Conservation (phyloP, 2,888 invertebrate species). For the Meandrusa payeni region DNA sequence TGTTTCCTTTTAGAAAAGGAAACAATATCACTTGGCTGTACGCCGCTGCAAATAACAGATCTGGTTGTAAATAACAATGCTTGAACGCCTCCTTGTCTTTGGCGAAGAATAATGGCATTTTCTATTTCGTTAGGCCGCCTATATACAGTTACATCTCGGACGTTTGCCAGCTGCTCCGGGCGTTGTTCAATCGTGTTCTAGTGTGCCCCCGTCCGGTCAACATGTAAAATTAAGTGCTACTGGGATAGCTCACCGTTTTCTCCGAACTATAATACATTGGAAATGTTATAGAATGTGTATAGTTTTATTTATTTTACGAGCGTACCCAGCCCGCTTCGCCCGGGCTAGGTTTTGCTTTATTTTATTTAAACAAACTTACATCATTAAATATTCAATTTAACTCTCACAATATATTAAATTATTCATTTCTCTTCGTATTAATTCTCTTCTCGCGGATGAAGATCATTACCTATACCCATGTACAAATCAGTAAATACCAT, state of each 20-base stretch:
- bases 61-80: constrained; percentile 72
- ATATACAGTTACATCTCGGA: constrained; percentile 70
- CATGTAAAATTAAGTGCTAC: constrained; percentile 54
- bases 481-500: no score
- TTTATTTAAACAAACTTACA: no score
- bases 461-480: no score
- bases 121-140: constrained; percentile 75
- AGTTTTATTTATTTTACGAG: no score
- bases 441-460: no score
- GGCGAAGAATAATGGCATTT: constrained; percentile 76
- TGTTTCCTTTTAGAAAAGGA: constrained; percentile 4
- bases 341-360: no score
- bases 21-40: constrained; percentile 3
- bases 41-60: constrained; percentile 54
- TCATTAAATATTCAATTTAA: no score
- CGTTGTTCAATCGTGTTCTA: constrained; percentile 43
- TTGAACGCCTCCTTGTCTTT: constrained; percentile 75
- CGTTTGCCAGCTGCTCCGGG: constrained; percentile 69
- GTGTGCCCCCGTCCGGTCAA: constrained; percentile 50
- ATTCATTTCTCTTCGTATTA: no score
- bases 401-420: no score
- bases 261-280: neutral
- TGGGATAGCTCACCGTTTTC: constrained; percentile 48
- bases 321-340: no score
- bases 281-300: no score